Evolutionary conservation across 2,113 vertebrate genomes (phyloP), one percentile per base, ranked within the genome.

Genomic region (Agelaius tricolor): DNA sequence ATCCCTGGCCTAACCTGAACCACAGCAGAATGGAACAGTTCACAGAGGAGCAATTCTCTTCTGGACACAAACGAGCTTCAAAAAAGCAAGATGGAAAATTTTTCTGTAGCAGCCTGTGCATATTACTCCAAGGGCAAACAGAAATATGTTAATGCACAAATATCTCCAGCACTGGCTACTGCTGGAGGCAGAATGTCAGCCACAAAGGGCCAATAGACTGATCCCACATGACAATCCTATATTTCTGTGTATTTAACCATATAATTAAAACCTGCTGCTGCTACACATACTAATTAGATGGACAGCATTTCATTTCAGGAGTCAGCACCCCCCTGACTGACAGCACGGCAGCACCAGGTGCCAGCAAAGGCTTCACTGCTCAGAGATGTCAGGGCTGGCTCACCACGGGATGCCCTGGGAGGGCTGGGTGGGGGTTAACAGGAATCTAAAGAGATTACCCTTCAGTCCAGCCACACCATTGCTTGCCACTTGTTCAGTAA

Each of bases 171-270:
- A 59, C 51, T 84, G 90, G 91, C 87, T 82, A 90, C 78, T 88
- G 87, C 94, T 94, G 85, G 63, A 95, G 91, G 91, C 93, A 87
- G 44, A 91, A 78, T 62, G 89, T 95, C 93, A 94, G 75, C 75
- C 92, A 92, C 90, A 80, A 92, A 91, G 72, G 79, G 82, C 82
- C 61, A 81, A 66, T 0, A 85, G 72, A 74, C 61, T 88, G 79
- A 95, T 96, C 57, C 79, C 72, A 37, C 31, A 78, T 75, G 93
- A 95, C 88, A 94, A 63, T 81, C 75, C 75, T 63, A 1, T 30
- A 81, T 92, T 90, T 87, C 91, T 91, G 90, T 90, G 87, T 89
- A 96, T 88, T 96, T 96, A 96, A 96, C 87, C 88, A 92, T 90
- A 71, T 89, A 96, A 96, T 96, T 96, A 94, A 94, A 93, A 67